A percentile compares a stretch with the other conserved stretches of the same genome.
Evolutionary conservation across 2,888 invertebrate species (phyloP).

Genomic region (Pachydiplax longipennis): DNA sequence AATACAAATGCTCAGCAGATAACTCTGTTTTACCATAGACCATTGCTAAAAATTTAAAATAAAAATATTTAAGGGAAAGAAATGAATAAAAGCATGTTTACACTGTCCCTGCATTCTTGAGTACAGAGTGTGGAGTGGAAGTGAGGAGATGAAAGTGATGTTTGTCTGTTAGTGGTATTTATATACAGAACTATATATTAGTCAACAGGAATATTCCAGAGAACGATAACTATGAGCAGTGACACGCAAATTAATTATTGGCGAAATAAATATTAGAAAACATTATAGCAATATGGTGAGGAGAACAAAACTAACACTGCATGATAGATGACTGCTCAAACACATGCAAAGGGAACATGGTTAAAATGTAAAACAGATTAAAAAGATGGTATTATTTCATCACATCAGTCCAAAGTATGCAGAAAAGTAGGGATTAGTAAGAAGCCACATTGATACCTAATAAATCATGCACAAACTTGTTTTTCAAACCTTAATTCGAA

Average conservation of each 20-base stretch:
- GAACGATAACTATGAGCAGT: conserved; percentile 47
- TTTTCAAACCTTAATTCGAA: conserved; percentile 49
- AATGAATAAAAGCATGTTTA: too few species aligned
- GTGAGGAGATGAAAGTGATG: too few species aligned
- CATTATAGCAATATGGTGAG: not conserved
- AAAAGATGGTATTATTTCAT: not conserved
- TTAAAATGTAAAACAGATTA: not conserved
- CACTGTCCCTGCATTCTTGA: too few species aligned
- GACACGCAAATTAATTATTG: conserved; percentile 34
- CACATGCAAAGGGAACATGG: not conserved
- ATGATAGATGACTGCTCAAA: not conserved
- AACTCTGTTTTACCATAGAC: too few species aligned
- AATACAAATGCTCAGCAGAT: too few species aligned
- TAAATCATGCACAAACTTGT: conserved; percentile 41
- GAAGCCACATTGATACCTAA: conserved; percentile 46
- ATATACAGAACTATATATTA: too few species aligned
- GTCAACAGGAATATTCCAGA: conserved; percentile 11
- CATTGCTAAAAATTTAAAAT: too few species aligned
- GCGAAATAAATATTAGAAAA: conserved; percentile 1
- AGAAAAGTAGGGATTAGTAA: conserved; percentile 18
- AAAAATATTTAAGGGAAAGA: too few species aligned
- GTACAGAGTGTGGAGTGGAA: too few species aligned
- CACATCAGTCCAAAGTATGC: not conserved
- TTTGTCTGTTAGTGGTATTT: too few species aligned
- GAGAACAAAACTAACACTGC: conserved; percentile 5